Conservation (phyloP, 2,797 vertebrate genomes). For the Oreonectes daqikongensis region DNA sequence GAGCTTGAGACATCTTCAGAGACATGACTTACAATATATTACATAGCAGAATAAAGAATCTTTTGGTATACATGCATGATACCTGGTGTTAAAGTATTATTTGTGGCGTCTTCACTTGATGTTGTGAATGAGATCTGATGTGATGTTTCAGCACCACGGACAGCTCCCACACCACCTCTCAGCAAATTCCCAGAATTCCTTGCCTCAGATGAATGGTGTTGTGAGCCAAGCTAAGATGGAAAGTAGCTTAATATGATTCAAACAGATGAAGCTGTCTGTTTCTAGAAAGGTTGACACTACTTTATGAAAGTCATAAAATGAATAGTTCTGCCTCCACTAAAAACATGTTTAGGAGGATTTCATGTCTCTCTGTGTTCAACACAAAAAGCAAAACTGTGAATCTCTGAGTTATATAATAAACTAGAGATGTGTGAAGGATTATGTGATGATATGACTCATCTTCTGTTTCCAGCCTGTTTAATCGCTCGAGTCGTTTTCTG, state of each 20-base stretch:
- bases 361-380: no score
- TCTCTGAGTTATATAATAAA: not conserved
- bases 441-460: conserved; percentile 5
- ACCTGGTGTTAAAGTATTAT: no score
- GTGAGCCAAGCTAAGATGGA: not conserved
- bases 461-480: conserved; percentile 7
- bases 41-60: no score
- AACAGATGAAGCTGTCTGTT: not conserved
- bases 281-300: not conserved
- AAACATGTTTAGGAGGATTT: no score
- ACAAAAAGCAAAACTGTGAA: no score
- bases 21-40: no score
- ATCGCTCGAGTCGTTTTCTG: not conserved
- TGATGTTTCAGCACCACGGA: conserved; percentile 74
- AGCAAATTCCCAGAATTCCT: not conserved
- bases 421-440: not conserved
- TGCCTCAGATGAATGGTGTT: not conserved
- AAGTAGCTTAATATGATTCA: not conserved
- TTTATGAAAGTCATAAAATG: not conserved
- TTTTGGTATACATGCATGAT: no score
- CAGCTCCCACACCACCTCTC: conserved; percentile 62
- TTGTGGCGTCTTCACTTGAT: no score
- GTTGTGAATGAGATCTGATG: no score
- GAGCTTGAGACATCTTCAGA: no score
- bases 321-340: no score